A percentile compares a stretch with the other conserved stretches of the same genome.
Evolutionary conservation across 2,113 vertebrate species (phyloP).

Genomic region (Pedionomus torquatus): DNA sequence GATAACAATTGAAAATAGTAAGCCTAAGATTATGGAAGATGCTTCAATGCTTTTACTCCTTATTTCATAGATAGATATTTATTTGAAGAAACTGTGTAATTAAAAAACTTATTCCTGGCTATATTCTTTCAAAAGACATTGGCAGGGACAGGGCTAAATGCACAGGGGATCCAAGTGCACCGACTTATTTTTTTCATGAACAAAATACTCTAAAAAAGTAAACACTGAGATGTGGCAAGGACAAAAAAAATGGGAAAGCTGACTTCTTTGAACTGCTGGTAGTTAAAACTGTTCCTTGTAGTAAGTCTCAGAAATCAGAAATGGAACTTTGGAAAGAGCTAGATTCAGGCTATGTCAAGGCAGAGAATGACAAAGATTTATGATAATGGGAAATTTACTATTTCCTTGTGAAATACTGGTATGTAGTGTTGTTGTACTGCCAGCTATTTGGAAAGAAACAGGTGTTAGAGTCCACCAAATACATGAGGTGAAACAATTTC

Average conservation of each 20-base stretch:
- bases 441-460: not conserved
- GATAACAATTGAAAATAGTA: not conserved
- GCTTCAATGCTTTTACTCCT: not conserved
- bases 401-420: not conserved
- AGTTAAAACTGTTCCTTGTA: not conserved
- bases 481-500: not conserved
- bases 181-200: not conserved
- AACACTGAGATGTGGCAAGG: not conserved
- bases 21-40: not conserved
- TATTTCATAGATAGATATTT: not conserved
- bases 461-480: not conserved
- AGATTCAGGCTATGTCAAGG: not conserved
- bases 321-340: not conserved
- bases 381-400: not conserved
- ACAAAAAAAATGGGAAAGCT: not conserved
- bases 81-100: not conserved
- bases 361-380: not conserved
- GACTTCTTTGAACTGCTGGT: not conserved
- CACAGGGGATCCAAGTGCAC: not conserved
- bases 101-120: not conserved
- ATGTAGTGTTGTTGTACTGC: not conserved
- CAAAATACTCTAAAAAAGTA: not conserved
- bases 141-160: not conserved
- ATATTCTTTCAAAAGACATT: not conserved
- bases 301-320: not conserved